Evolutionary conservation across 2,888 invertebrate genomes (phyloP).

Genomic region (Crepidodera aurea): DNA sequence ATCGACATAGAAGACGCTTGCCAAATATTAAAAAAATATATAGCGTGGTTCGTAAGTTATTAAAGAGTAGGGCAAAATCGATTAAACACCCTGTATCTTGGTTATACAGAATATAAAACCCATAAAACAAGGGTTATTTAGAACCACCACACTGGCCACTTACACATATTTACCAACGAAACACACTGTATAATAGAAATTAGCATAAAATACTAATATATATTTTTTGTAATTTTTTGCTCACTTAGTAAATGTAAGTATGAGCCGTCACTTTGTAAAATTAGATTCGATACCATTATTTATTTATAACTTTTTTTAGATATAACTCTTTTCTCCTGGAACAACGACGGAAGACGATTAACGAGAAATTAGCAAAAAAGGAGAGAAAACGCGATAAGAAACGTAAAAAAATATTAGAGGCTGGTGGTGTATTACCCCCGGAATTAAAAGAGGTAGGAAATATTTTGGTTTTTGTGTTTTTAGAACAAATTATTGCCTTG

Average conservation of each 20-base stretch:
- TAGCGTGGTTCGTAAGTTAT: too few relatives aligned
- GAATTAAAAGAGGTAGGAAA: conserved; percentile 51
- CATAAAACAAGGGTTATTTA: too few relatives aligned
- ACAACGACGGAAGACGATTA: conserved; percentile 72
- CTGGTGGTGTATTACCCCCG: conserved; percentile 54
- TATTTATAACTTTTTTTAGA: conserved; percentile 53
- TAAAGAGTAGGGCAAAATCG: too few relatives aligned
- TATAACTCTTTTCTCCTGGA: conserved; percentile 72
- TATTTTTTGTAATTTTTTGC: conserved; percentile 14
- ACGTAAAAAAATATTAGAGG: conserved; percentile 67
- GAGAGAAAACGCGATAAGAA: conserved; percentile 78
- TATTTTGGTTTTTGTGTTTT: too few relatives aligned
- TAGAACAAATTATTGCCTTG: too few relatives aligned
- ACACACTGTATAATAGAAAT: too few relatives aligned
- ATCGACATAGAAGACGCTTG: too few relatives aligned
- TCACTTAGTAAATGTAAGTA: conserved; percentile 23
- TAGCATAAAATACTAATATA: neutral
- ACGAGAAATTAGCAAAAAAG: conserved; percentile 77
- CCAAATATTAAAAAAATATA: too few relatives aligned
- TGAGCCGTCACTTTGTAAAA: neutral
- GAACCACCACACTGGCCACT: too few relatives aligned
- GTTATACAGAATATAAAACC: too few relatives aligned
- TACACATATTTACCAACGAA: too few relatives aligned
- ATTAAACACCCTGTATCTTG: too few relatives aligned
- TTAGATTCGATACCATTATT: neutral